phyloP scores from a whole-genome alignment of 2,888 invertebrate species.

The Polydrusus tereticollis region DNA sequence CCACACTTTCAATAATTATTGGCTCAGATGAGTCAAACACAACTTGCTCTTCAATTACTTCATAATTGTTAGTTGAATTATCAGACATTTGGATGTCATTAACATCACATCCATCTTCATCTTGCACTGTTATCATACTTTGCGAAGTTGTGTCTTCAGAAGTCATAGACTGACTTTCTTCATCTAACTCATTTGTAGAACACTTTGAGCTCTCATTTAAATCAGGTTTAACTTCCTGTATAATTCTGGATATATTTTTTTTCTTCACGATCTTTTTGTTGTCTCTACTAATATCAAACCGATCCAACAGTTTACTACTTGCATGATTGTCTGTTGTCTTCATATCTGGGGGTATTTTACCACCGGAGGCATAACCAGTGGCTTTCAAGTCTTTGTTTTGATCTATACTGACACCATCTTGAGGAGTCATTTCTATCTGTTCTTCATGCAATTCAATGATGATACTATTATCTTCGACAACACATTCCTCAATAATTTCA shows the following conservation, averaged over 20 bases:
- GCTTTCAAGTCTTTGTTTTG: background rate
- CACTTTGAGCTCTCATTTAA: background rate
- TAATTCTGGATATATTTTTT: background rate
- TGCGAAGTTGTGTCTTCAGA: constrained; percentile 32
- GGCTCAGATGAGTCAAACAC: constrained; percentile 19
- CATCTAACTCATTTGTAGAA: background rate
- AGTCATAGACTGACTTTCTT: constrained; percentile 11
- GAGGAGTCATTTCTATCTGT: background rate
- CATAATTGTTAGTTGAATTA: constrained; percentile 25
- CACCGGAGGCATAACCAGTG: background rate
- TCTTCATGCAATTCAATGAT: constrained; percentile 37
- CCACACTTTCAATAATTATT: constrained; percentile 12
- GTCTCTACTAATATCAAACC: background rate
- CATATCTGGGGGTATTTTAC: background rate
- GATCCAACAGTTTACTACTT: background rate
- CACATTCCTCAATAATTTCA: constrained; percentile 47
- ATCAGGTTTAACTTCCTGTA: background rate
- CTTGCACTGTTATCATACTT: constrained; percentile 30
- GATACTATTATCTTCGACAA: constrained; percentile 43
- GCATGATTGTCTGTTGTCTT: background rate
- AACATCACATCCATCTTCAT: constrained; percentile 23
- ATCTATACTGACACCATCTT: background rate
- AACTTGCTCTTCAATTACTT: constrained; percentile 20
- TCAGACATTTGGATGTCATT: constrained; percentile 25
- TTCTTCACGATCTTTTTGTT: background rate